A percentile compares a stretch with the other conserved stretches of the same genome.
Evolutionary conservation across 2,113 vertebrate species (phyloP).

Genomic region (Lepus americanus): DNA sequence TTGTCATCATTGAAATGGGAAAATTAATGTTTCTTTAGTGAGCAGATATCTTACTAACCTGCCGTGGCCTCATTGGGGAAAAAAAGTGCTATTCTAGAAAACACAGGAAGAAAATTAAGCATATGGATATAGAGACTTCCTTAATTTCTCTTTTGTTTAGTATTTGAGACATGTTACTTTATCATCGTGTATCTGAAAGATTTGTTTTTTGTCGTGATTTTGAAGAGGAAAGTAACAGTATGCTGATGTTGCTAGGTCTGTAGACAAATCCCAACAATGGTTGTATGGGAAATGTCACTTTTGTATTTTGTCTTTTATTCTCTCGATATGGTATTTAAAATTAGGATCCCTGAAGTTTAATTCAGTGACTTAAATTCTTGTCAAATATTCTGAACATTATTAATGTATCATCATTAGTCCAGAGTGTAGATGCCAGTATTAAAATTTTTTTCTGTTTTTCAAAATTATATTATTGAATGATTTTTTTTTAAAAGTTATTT

Average conservation of each 20-base stretch:
- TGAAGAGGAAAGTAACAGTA: conserved; percentile 10
- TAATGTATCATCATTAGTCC: neutral
- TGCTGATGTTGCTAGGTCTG: conserved; percentile 3
- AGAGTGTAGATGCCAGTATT: neutral
- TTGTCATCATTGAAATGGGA: conserved; percentile 38
- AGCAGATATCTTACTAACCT: conserved; percentile 7
- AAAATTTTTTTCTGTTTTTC: neutral
- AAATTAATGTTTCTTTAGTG: conserved; percentile 60
- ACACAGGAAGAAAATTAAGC: conserved; percentile 38
- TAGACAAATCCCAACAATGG: conserved; percentile 1
- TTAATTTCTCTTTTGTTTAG: conserved; percentile 41
- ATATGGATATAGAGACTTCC: conserved; percentile 20
- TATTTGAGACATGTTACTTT: conserved; percentile 45
- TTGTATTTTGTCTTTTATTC: neutral
- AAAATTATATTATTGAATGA: conserved; percentile 19
- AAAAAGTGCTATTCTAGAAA: conserved; percentile 41
- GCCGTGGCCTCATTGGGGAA: neutral
- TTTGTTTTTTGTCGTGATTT: conserved; percentile 63
- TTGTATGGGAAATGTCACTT: conserved; percentile 10
- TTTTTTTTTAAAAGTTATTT: neutral
- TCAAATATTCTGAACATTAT: conserved; percentile 36
- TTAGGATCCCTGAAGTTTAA: conserved; percentile 26
- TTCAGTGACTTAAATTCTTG: conserved; percentile 50
- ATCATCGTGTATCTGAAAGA: conserved; percentile 25
- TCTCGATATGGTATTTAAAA: conserved; percentile 48